A percentile compares a stretch with the other conserved stretches of the same genome.
Conservation (phyloP, 2,797 vertebrate genomes). For the Lepidocolaptes lacrymiger region DNA sequence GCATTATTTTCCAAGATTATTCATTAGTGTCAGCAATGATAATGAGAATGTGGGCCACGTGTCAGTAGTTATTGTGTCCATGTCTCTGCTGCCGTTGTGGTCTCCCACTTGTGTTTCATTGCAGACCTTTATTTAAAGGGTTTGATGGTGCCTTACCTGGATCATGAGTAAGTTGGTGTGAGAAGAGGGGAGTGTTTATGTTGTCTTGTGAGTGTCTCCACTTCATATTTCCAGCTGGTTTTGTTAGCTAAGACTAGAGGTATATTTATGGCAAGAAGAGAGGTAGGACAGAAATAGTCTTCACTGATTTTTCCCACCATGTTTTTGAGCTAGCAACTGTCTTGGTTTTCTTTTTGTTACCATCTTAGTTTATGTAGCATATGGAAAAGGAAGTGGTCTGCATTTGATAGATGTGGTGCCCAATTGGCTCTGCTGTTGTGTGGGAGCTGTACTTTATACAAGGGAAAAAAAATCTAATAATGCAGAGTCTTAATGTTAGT, state of each 20-base stretch:
- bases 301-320: neutral
- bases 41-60: neutral
- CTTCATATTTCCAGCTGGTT: neutral
- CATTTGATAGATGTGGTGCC: neutral
- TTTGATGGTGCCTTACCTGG: neutral
- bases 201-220: neutral
- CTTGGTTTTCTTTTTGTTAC: neutral
- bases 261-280: neutral
- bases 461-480: neutral
- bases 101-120: neutral
- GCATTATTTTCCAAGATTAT: conserved; percentile 17
- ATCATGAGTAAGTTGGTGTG: neutral
- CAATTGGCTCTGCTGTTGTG: fast-evolving
- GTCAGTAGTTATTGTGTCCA: neutral
- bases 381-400: neutral
- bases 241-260: neutral
- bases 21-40: neutral
- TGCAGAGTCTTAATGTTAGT: neutral
- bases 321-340: neutral
- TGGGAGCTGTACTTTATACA: neutral
- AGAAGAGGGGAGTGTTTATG: neutral
- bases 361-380: neutral
- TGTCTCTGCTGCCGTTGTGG: neutral
- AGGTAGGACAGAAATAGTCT: neutral
- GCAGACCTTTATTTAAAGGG: neutral